Percentiles rank a stretch among this genome's conserved stretches.
Conservation (phyloP, 2,797 vertebrate genomes). For the Allobates femoralis region DNA sequence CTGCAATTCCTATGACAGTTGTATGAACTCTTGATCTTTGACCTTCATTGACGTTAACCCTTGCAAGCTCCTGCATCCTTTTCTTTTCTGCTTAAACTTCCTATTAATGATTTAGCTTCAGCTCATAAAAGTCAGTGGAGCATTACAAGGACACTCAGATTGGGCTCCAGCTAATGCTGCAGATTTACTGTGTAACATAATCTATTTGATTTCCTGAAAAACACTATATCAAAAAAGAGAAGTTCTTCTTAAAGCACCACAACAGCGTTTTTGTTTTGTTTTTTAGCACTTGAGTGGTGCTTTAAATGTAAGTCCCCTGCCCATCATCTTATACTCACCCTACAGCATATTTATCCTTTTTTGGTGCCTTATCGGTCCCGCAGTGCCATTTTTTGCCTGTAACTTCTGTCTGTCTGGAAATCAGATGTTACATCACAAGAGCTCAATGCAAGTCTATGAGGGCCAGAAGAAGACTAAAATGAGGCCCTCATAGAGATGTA, state of each 20-base stretch:
- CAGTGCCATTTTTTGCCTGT: no score
- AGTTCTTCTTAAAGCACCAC: slow-evolving; percentile 60
- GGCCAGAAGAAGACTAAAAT: no score
- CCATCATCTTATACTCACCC: no score
- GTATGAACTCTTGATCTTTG: slow-evolving; percentile 82
- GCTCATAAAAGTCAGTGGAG: slow-evolving; percentile 69
- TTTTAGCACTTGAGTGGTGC: no score
- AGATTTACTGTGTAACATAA: slow-evolving; percentile 70
- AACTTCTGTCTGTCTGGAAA: no score
- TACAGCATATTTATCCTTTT: no score
- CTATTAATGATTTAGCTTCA: slow-evolving; percentile 68
- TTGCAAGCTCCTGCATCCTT: slow-evolving; percentile 70
- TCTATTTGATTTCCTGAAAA: slow-evolving; percentile 67
- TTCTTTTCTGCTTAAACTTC: slow-evolving; percentile 71
- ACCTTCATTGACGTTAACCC: slow-evolving; percentile 81
- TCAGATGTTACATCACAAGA: no score
- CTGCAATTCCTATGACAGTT: slow-evolving; percentile 75
- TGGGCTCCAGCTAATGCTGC: slow-evolving; percentile 66
- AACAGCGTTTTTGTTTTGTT: no score
- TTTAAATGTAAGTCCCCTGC: no score
- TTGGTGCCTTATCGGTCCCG: no score
- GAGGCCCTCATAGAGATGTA: no score
- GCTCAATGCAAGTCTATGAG: no score
- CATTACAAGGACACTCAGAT: slow-evolving; percentile 70
- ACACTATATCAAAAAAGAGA: slow-evolving; percentile 48